Evolutionary conservation across 2,113 vertebrate genomes (phyloP).

Genomic region (zebrafish (Danio rerio)): DNA sequence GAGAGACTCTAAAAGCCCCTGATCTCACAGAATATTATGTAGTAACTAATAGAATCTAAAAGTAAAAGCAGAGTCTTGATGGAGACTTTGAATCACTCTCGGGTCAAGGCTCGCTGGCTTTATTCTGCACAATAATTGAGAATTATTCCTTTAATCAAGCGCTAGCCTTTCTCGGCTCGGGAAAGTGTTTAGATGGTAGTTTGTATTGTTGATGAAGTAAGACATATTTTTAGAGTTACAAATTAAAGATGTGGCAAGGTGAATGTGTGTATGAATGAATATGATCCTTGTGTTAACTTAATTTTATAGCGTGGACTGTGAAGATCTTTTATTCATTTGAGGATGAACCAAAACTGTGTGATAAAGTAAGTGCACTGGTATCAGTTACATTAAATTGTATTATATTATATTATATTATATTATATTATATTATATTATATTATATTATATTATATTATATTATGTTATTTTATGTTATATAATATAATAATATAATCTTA

Average conservation of each 20-base stretch:
- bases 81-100: neutral
- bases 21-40: constrained; percentile 46
- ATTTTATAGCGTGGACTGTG: too few relatives aligned
- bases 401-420: too few relatives aligned
- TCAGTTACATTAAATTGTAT: too few relatives aligned
- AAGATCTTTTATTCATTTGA: too few relatives aligned
- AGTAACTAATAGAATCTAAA: constrained; percentile 42
- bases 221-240: neutral
- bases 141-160: constrained; percentile 49
- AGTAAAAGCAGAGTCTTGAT: constrained; percentile 35
- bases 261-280: too few relatives aligned
- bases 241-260: neutral
- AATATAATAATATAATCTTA: too few relatives aligned
- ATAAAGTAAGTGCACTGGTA: too few relatives aligned
- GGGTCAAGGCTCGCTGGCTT: constrained; percentile 8
- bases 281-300: too few relatives aligned
- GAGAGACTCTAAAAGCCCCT: constrained; percentile 41
- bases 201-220: neutral
- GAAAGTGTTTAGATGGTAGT: neutral
- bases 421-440: too few relatives aligned
- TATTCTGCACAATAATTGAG: constrained; percentile 41
- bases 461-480: too few relatives aligned
- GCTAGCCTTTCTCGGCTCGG: neutral
- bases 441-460: too few relatives aligned
- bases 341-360: too few relatives aligned